Base-by-base conservation (phyloP, 2,888 invertebrate species). In the Cosmia trapezina region DNA sequence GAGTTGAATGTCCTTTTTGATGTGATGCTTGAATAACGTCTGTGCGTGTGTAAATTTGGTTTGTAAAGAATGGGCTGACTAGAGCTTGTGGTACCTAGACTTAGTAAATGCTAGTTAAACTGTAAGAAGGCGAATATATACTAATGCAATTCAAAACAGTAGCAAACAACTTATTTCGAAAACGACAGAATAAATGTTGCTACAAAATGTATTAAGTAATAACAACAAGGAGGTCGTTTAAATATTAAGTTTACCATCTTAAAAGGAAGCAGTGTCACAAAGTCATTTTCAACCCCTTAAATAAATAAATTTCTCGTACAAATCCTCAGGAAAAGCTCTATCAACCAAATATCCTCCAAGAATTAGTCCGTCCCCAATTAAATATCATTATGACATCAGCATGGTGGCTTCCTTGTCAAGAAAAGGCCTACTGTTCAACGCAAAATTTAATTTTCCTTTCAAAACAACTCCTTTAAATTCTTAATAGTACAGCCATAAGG, bases 281-380 rank as follows among this genome's bases (percentile, higher is more conserved):
- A 12, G 17, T 43, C 6, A n/a, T 74, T 73, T 45, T 22, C n/a
- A 53, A 56, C 19, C 68, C 47, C 49, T 41, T 33, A 63, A 54
- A 68, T 68, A 68, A 75, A 19, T 37, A 61, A 56, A 54, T 59
- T 49, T 62, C 28, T 41, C 1, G 22, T n/a, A 49, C 56, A 80
- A 73, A 67, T 57, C 60, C 51, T 1, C 62, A 78, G 76, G 69
- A 76, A 83, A 74, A 76, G 54, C 69, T 65, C 45, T 62, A 83
- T 80, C 53, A 78, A 69, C 64, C 47, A 61, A 72, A 84, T 64
- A 70, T 70, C 80, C 61, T 87, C 83, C 74, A 83, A 85, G 75
- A 85, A 89, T 90, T 88, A 86, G 86, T 87, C 86, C 84, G 87
- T 83, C 86, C 87, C 86, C 83, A 93, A 93, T 94, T 93, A 93